Conservation (phyloP, 2,113 vertebrate species). For the Upupa epops region DNA sequence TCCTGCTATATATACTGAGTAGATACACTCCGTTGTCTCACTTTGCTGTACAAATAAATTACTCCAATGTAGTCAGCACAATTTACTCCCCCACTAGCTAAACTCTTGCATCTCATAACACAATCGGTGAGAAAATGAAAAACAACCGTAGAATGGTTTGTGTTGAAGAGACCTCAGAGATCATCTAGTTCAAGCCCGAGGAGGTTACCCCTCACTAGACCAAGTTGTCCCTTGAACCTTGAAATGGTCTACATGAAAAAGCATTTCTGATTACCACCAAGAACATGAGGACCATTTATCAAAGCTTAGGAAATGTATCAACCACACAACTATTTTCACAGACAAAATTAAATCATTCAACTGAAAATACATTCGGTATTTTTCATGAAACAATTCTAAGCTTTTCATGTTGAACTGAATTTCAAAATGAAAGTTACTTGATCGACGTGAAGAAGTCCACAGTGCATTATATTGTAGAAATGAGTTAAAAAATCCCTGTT, state of each 20-base stretch:
- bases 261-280: background rate
- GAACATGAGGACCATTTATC: background rate
- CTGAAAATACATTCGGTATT: background rate
- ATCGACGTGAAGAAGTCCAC: conserved; percentile 94
- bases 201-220: no score
- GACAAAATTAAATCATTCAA: background rate
- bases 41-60: background rate
- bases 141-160: background rate
- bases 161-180: no score
- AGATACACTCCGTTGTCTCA: background rate
- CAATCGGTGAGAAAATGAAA: background rate
- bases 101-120: background rate
- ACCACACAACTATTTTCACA: background rate
- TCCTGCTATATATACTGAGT: background rate
- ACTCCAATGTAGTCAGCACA: background rate
- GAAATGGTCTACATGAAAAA: background rate
- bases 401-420: background rate
- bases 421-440: conserved; percentile 80
- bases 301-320: background rate
- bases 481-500: conserved; percentile 97
- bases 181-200: no score
- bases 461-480: conserved; percentile 99
- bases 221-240: background rate
- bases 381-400: background rate
- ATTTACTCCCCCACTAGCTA: background rate